phyloP scores from a whole-genome alignment of 2,113 vertebrate species.

The Dasyprocta punctata region DNA sequence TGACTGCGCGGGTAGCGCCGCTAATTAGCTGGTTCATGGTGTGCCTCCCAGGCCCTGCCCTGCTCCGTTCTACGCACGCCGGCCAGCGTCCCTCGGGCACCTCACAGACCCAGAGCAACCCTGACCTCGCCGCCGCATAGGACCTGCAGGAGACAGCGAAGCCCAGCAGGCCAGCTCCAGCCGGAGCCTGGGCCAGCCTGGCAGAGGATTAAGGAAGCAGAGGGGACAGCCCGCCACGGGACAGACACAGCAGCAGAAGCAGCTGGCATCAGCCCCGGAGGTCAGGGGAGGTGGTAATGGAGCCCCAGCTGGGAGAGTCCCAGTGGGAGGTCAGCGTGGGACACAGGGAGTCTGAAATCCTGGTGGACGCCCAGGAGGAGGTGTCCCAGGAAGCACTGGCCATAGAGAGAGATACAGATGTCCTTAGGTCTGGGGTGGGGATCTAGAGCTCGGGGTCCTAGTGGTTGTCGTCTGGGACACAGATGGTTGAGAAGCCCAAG shows the following conservation, averaged over 20 bases:
- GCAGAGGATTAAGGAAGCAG: neutral
- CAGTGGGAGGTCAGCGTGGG: neutral
- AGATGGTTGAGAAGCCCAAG: neutral
- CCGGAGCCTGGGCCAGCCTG: fast-evolving
- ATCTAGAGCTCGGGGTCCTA: fast-evolving
- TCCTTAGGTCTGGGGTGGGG: neutral
- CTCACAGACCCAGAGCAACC: fast-evolving
- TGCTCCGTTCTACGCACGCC: fast-evolving
- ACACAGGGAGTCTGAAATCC: neutral
- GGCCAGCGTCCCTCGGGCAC: fast-evolving
- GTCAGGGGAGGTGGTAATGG: neutral
- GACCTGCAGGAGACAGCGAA: neutral
- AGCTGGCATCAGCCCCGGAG: neutral
- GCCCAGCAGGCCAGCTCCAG: neutral
- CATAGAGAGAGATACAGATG: fast-evolving
- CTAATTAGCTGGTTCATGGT: neutral
- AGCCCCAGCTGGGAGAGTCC: neutral
- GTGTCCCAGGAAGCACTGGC: neutral
- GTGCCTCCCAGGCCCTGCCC: fast-evolving
- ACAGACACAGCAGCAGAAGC: fast-evolving
- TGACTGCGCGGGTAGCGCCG: neutral
- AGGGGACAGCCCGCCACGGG: neutral
- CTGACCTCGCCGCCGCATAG: neutral
- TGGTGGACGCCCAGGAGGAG: neutral
- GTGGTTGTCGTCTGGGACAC: neutral